Evolutionary conservation across 2,113 vertebrate genomes (phyloP).

Genomic region (Paracanthobrama guichenoti): DNA sequence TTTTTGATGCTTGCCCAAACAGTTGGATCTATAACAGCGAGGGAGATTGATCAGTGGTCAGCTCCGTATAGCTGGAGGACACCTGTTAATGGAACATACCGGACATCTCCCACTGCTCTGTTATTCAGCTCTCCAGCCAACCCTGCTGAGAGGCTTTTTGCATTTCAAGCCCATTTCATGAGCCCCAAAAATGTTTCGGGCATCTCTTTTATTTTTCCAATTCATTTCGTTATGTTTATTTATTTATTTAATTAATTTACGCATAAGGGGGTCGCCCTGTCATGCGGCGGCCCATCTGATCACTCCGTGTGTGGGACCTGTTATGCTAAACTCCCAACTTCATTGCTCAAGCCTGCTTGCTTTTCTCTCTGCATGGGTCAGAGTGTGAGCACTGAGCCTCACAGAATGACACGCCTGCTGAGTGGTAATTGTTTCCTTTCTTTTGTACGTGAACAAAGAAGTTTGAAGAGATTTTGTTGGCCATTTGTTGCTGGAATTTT

Average conservation of each 20-base stretch:
- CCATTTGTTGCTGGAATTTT: not conserved
- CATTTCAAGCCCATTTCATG: constrained; percentile 50
- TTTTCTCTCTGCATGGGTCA: constrained; percentile 45
- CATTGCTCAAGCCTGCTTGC: constrained; percentile 17
- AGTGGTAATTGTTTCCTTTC: not conserved
- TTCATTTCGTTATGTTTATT: constrained; percentile 10
- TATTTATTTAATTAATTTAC: constrained; percentile 18
- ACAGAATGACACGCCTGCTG: constrained; percentile 20
- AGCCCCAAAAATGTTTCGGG: constrained; percentile 55
- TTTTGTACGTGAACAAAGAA: constrained; percentile 3
- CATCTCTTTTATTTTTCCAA: constrained; percentile 20
- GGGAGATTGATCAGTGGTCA: constrained; percentile 56
- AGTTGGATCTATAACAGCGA: constrained; percentile 52
- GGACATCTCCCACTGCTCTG: constrained; percentile 5
- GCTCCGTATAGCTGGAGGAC: constrained; percentile 32
- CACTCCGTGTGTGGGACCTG: constrained; percentile 20
- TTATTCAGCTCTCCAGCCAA: constrained; percentile 23
- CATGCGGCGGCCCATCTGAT: constrained; percentile 41
- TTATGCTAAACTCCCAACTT: constrained; percentile 29
- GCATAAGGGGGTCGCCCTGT: not conserved
- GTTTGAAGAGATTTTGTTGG: not conserved
- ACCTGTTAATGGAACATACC: constrained; percentile 39
- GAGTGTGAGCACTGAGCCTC: constrained; percentile 31
- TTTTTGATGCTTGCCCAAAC: constrained; percentile 50
- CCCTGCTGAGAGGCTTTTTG: constrained; percentile 63